A percentile compares a stretch with the other conserved stretches of the same genome.
phyloP scores from a whole-genome alignment of 1,140 invertebrate genomes.

The Lerema accius region DNA sequence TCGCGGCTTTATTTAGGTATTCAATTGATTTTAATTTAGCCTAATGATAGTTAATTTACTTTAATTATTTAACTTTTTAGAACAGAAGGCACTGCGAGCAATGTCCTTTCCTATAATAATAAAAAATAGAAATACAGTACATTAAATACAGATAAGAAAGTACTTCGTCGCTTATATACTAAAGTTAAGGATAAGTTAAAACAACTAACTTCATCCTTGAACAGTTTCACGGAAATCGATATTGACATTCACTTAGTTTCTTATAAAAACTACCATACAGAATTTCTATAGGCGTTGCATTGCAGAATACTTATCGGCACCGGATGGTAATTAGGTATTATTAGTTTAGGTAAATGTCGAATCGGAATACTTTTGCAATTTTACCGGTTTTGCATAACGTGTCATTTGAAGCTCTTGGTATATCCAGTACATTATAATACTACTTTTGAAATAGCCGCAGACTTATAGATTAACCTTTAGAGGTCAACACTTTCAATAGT shows the following conservation, averaged over 20 bases:
- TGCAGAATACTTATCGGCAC: slow-evolving; percentile 50
- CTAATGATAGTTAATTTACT: no score
- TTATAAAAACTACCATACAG: slow-evolving; percentile 39
- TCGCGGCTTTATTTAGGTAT: no score
- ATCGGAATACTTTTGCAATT: slow-evolving; percentile 49
- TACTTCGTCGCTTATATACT: no score
- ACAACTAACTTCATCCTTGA: slow-evolving; percentile 37
- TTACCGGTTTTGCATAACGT: slow-evolving; percentile 43
- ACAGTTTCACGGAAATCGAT: slow-evolving; percentile 47
- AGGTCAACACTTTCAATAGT: no score
- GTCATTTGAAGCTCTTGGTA: slow-evolving; percentile 1
- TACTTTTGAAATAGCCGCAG: not conserved
- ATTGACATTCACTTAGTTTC: slow-evolving; percentile 64
- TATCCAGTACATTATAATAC: not conserved
- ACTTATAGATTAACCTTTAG: not conserved
- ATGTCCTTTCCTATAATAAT: no score
- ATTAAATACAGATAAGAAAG: no score
- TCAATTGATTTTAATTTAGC: no score
- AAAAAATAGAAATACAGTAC: no score
- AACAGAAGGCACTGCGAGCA: no score
- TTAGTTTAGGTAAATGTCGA: slow-evolving; percentile 64
- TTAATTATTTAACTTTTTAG: no score
- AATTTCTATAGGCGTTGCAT: slow-evolving; percentile 54
- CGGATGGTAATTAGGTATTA: slow-evolving; percentile 37
- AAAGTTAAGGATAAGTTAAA: not conserved